phyloP scores from a whole-genome alignment of 2,113 vertebrate species.

The Symphodus melops region DNA sequence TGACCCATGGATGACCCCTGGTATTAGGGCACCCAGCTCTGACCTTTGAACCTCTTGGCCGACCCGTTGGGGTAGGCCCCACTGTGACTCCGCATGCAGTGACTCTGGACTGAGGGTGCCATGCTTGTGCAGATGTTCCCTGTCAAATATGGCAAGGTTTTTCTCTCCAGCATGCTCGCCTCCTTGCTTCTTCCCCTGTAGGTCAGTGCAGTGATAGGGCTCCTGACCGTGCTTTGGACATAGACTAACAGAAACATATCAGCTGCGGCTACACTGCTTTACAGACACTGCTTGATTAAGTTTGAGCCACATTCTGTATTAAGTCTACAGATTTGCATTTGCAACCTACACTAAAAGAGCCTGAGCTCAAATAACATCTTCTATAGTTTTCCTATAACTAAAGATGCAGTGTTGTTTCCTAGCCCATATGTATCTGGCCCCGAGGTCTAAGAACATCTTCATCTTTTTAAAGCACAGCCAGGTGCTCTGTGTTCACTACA shows the following conservation, averaged over 20 bases:
- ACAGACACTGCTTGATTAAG: not conserved
- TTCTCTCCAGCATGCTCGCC: conserved; percentile 80
- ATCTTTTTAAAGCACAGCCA: conserved; percentile 71
- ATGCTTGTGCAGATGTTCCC: conserved; percentile 83
- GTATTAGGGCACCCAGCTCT: conserved; percentile 73
- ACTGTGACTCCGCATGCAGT: conserved; percentile 85
- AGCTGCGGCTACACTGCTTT: conserved; percentile 60
- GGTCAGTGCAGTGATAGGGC: conserved; percentile 65
- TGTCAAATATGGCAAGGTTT: conserved; percentile 83
- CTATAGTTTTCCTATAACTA: conserved; percentile 2
- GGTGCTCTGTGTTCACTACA: conserved; percentile 58
- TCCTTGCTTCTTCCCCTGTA: conserved; percentile 76
- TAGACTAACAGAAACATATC: conserved; percentile 68
- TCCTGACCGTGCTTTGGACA: conserved; percentile 75
- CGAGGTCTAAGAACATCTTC: conserved; percentile 45
- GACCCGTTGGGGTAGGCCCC: conserved; percentile 73
- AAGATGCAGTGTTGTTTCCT: conserved; percentile 50
- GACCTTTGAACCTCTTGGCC: conserved; percentile 71
- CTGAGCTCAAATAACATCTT: not conserved
- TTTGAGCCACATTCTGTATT: conserved; percentile 4
- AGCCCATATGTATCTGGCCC: conserved; percentile 71
- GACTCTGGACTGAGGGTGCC: conserved; percentile 82
- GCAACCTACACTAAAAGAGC: not conserved
- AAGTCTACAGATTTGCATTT: not conserved
- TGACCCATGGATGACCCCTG: conserved; percentile 75